These are phyloP conservation scores for Caenorhabditis sp. DNA, from an alignment of 2,888 invertebrate species.

Conservation along the genomic window DNA sequence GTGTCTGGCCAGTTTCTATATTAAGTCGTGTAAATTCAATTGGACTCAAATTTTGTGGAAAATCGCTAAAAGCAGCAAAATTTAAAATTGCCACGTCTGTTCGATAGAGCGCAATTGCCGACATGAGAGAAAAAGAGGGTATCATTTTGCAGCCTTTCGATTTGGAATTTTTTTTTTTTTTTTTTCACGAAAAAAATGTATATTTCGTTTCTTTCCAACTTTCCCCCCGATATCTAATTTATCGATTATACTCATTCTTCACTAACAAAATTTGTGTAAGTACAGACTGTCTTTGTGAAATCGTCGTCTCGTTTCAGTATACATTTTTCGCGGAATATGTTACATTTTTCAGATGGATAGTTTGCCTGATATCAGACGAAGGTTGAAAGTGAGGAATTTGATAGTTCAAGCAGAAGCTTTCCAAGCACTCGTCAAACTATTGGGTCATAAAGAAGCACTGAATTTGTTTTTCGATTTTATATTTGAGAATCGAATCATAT, in stretches of 20 bases:
- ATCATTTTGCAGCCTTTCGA: neutral
- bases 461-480: neutral
- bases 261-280: no score
- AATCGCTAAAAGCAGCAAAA: no score
- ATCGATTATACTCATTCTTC: no score
- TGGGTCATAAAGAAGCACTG: neutral
- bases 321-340: neutral
- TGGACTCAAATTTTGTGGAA: no score
- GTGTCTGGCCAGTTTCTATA: no score
- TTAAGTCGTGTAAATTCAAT: no score
- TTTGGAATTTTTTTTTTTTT: neutral
- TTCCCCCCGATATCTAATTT: no score
- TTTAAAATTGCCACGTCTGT: neutral
- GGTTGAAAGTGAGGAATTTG: neutral
- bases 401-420: neutral
- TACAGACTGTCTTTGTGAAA: no score
- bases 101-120: neutral
- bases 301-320: no score
- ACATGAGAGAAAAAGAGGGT: neutral
- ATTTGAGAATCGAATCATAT: neutral
- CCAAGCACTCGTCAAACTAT: neutral
- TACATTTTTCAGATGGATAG: neutral
- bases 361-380: neutral
- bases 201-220: neutral
- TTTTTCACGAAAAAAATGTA: neutral